phyloP scores from a whole-genome alignment of 2,888 invertebrate species.

The Drosophila atripex region DNA sequence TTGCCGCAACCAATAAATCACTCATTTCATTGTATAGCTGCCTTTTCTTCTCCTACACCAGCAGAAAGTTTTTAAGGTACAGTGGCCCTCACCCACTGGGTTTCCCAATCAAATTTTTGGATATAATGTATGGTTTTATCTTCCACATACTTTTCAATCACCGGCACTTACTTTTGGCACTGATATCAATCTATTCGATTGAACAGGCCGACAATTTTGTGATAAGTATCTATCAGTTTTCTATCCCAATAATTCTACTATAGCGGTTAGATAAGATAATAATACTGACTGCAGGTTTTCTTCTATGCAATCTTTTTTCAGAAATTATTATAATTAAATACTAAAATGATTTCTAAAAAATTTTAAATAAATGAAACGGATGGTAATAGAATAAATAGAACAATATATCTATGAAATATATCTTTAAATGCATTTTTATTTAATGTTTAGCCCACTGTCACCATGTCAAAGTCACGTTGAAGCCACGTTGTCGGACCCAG shows the following conservation, averaged over 20 bases:
- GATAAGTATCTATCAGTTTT: conserved; percentile 3
- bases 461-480: conserved; percentile 38
- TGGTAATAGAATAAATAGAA: no score
- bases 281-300: neutral
- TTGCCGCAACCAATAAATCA: conserved; percentile 79
- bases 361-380: no score
- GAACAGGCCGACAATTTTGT: neutral
- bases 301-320: no score
- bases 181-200: conserved; percentile 1
- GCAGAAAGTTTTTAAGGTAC: conserved; percentile 44
- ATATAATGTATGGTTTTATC: neutral
- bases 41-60: conserved; percentile 60
- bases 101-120: neutral
- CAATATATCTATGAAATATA: no score
- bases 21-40: conserved; percentile 70
- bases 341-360: no score
- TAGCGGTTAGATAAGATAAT: neutral
- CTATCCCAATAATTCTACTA: neutral
- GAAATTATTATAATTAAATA: no score
- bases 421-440: no score
- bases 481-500: conserved; percentile 38
- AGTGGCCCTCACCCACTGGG: conserved; percentile 35
- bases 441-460: conserved; percentile 48
- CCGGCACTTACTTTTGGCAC: neutral
- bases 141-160: conserved; percentile 4